Base-by-base conservation (phyloP, 1,140 invertebrate species). In the Muscidifurax raptorellus region DNA sequence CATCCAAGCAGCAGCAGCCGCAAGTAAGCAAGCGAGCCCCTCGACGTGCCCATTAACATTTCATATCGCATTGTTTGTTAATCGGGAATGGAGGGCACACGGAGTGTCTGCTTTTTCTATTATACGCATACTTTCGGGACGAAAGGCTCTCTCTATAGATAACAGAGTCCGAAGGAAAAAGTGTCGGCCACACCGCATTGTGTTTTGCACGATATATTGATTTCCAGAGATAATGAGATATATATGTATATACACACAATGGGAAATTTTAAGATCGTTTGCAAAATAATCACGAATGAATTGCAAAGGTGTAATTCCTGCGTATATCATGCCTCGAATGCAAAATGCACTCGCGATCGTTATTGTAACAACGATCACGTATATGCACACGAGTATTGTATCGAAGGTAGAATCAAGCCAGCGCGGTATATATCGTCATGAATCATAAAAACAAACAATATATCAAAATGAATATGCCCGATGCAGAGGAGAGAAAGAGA, bases 11-110 rank as follows among this genome's bases (percentile, higher is more conserved):
- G 40, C 12, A 15, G 47, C 25, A 59, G 32, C 32, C 5, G 27
- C 3, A 74, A 74, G 36, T 9, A 5, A 30, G 15, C 6, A 36
- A 36, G n/a, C 13, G 36, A 36, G 12, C 22, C 36, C 72, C 72
- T 25, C 36, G 22, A 67, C 67, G 28, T 59, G 28, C 47, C 67
- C 40, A 80, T 80, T 80, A 80, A 71, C 79, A 80, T 80, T 72
- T 81, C 80, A 81, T 81, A 72, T 59, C 36, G 27, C 80, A 72
- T 81, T 81, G 80, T 81, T 80, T 81, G 80, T 36, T 72, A 81
- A 81, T 72, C 67, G 44, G 44, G 25, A 28, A 67, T 28, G 27
- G 66, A 30, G 66, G 25, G 66, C 69, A 32, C 36, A 59, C 22
- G 6, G 66, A 59, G 52, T 22, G 22, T 59, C 52, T 59, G 52